Evolutionary conservation across 2,113 vertebrate genomes (phyloP), one percentile per base, ranked within the genome.

Genomic region (Megalops atlanticus): DNA sequence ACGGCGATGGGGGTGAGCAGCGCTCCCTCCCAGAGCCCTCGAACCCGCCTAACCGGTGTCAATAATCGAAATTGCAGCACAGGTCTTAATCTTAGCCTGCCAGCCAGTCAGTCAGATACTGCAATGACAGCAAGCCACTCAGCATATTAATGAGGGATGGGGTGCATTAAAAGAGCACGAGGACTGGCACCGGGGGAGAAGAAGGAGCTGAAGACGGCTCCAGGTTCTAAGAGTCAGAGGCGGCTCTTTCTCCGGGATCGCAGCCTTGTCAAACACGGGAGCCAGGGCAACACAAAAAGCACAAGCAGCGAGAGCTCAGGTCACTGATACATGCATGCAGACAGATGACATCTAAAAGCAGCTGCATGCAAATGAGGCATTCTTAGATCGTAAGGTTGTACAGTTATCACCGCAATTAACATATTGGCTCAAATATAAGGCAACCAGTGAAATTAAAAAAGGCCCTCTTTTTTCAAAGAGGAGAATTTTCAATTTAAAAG

Each of bases 1-100:
- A 89, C 90, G 92, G 89, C 92, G 94, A 52, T 52, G 39, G 74
- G 58, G 74, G 52, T 58, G 7, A 21, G 52, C 80, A 47, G 54
- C 16, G 2, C 4, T 38, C 58, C 80, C 74, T n/a, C 58, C 27
- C 24, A 38, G 18, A 31, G 33, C 58, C 73, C 74, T 58, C 38
- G 39, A 73, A 47, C 58, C 58, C 36, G 24, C 73, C 58, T 81
- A 39, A 38, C 49, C 41, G 24, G 10, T 33, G 54, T 68, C 80
- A 76, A 81, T 81, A 81, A 76, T 81, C 74, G 43, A 81, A 76
- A 81, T 76, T 76, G 40, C 73, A 47, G 41, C 39, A 38, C 74
- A 16, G 52, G 74, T 68, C 80, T 81, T 81, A 81, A 81, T 76
- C 80, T 81, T 54, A 68, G 58, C 52, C 74, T 45, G 7, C 54